These are phyloP conservation scores for Tetragonula clypearis DNA, from an alignment of 1,140 invertebrate genomes.

Conservation along the genomic window DNA sequence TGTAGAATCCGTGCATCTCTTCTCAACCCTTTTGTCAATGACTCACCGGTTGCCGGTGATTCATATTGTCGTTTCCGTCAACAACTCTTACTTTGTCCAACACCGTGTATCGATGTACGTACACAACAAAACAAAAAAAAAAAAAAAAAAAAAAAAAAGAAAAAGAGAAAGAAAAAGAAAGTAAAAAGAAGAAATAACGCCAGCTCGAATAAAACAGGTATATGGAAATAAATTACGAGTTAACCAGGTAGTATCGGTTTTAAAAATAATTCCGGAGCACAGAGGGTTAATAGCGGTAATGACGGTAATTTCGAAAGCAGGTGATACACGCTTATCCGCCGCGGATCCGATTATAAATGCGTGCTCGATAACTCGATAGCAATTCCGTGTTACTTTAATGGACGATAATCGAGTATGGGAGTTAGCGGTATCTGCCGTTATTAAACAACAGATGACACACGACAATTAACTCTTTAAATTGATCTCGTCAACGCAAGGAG, in stretches of 20 bases:
- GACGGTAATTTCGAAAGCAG: conserved; percentile 47
- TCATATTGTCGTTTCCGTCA: not conserved
- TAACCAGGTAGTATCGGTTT: not conserved
- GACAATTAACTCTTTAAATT: conserved; percentile 40
- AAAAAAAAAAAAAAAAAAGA: not conserved
- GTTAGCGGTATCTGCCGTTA: conserved; percentile 38
- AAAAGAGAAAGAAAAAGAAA: not conserved
- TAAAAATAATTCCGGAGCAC: conserved; percentile 28
- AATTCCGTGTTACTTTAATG: conserved; percentile 53
- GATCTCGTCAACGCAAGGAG: not conserved
- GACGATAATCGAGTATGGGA: conserved; percentile 38
- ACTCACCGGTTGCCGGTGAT: not conserved
- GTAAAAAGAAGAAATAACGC: not conserved
- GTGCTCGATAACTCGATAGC: conserved; percentile 52
- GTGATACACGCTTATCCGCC: conserved; percentile 39
- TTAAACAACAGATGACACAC: conserved; percentile 46
- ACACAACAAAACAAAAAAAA: accelerated
- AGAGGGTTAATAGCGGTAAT: conserved; percentile 45
- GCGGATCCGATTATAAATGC: conserved; percentile 54
- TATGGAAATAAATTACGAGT: not conserved
- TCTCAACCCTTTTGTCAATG: not conserved
- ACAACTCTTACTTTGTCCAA: not conserved
- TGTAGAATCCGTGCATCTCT: not conserved
- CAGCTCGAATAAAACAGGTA: not conserved
- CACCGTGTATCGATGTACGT: not conserved